These are phyloP conservation scores for Lymantria dispar DNA, from an alignment of 2,888 invertebrate genomes.

Conservation along the genomic window DNA sequence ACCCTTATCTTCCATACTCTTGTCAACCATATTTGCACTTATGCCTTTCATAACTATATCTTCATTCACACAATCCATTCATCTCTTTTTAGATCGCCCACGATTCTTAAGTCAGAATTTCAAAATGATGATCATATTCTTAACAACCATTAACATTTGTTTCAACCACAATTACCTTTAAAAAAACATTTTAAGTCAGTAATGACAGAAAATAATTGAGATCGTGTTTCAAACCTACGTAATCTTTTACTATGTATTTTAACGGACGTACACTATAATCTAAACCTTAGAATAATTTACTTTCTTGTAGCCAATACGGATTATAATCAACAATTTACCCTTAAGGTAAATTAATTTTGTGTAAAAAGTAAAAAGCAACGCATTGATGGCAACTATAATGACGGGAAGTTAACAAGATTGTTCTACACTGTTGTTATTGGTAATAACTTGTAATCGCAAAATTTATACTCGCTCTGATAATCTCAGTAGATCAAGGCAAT, in stretches of 20 bases:
- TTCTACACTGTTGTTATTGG: constrained; percentile 49
- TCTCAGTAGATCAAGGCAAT: constrained; percentile 16
- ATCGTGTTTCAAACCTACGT: constrained; percentile 20
- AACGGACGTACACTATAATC: constrained; percentile 29
- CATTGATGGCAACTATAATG: constrained; percentile 66
- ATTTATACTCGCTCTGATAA: constrained; percentile 33
- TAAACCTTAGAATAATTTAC: constrained; percentile 46
- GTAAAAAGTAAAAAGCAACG: constrained; percentile 57
- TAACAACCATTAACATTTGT: too few relatives aligned
- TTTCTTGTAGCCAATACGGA: constrained; percentile 45
- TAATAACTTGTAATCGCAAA: constrained; percentile 41
- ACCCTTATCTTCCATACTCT: too few relatives aligned
- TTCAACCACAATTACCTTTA: too few relatives aligned
- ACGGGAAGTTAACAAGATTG: constrained; percentile 63
- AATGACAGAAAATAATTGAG: constrained; percentile 18
- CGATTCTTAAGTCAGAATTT: too few relatives aligned
- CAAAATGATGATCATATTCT: too few relatives aligned
- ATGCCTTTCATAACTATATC: too few relatives aligned
- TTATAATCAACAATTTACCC: constrained; percentile 60
- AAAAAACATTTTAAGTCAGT: background rate
- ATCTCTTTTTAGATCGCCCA: too few relatives aligned
- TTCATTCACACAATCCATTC: too few relatives aligned
- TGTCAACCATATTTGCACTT: too few relatives aligned
- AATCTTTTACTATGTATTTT: constrained; percentile 21
- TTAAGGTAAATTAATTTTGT: constrained; percentile 49